These are phyloP conservation scores for Orthosia gracilis DNA, from an alignment of 2,888 invertebrate genomes.

Conservation along the genomic window DNA sequence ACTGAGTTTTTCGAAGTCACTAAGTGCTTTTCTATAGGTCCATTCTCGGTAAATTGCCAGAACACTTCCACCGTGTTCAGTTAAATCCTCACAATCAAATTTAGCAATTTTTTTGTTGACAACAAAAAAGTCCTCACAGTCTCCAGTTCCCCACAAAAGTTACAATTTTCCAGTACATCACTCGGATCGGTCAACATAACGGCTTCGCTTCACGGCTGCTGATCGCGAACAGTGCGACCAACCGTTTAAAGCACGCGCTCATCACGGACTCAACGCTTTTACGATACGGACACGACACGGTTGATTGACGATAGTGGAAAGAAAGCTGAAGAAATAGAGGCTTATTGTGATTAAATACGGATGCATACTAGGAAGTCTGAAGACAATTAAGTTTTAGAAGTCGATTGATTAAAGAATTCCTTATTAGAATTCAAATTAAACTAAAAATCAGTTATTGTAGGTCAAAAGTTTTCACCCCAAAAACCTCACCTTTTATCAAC, in stretches of 20 bases:
- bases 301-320: conserved; percentile 28
- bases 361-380: background rate
- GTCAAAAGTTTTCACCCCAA: too few relatives aligned
- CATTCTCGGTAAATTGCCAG: background rate
- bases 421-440: too few relatives aligned
- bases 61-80: too few relatives aligned
- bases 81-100: too few relatives aligned
- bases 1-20: background rate
- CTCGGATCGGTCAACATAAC: conserved; percentile 60
- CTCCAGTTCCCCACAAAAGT: conserved; percentile 14
- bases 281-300: conserved; percentile 49
- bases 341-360: background rate
- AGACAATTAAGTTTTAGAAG: too few relatives aligned
- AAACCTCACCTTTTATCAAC: too few relatives aligned
- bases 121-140: too few relatives aligned
- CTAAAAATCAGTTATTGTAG: too few relatives aligned
- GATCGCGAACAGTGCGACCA: conserved; percentile 43
- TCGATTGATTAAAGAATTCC: background rate
- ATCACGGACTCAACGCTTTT: conserved; percentile 36
- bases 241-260: conserved; percentile 17
- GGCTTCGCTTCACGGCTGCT: conserved; percentile 64
- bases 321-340: background rate
- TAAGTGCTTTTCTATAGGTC: background rate
- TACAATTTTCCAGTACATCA: conserved; percentile 45
- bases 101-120: too few relatives aligned